phyloP scores from a whole-genome alignment of 2,888 invertebrate genomes.

The Drosophila mimica region DNA sequence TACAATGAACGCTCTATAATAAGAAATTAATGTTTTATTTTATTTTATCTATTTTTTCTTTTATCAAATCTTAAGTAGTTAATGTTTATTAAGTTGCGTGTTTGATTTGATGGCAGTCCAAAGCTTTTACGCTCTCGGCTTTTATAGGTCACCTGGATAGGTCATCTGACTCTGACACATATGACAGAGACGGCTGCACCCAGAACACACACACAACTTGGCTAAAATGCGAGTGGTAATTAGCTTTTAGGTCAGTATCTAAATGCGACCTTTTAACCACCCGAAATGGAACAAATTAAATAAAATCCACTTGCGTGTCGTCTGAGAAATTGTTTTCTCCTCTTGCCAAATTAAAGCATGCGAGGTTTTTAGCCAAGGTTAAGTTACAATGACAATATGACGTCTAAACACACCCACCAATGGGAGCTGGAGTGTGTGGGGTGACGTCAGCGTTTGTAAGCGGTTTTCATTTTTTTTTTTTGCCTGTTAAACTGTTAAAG shows the following conservation, averaged over 20 bases:
- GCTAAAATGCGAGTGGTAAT: slow-evolving; percentile 47
- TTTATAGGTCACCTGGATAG: slow-evolving; percentile 56
- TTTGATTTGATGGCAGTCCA: neutral
- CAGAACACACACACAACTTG: slow-evolving; percentile 14
- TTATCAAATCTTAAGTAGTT: neutral
- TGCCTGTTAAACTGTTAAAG: slow-evolving; percentile 2
- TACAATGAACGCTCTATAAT: neutral
- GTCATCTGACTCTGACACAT: slow-evolving; percentile 31
- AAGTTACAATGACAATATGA: slow-evolving; percentile 50
- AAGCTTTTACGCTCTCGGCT: neutral
- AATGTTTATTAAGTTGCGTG: neutral
- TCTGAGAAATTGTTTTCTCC: slow-evolving; percentile 18
- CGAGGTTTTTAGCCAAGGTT: slow-evolving; percentile 50
- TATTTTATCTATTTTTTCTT: neutral
- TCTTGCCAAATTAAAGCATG: slow-evolving; percentile 42
- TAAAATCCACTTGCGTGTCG: slow-evolving; percentile 65
- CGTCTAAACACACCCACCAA: slow-evolving; percentile 38
- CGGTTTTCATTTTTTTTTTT: neutral
- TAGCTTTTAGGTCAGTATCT: slow-evolving; percentile 59
- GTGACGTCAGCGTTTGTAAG: slow-evolving; percentile 43
- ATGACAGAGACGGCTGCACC: slow-evolving; percentile 43
- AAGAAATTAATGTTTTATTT: neutral
- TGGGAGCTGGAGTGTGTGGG: slow-evolving; percentile 29
- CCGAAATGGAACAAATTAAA: slow-evolving; percentile 26
- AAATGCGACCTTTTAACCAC: slow-evolving; percentile 51